phyloP scores from a whole-genome alignment of 2,888 invertebrate species.

The Lasioglossum leucozonium region DNA sequence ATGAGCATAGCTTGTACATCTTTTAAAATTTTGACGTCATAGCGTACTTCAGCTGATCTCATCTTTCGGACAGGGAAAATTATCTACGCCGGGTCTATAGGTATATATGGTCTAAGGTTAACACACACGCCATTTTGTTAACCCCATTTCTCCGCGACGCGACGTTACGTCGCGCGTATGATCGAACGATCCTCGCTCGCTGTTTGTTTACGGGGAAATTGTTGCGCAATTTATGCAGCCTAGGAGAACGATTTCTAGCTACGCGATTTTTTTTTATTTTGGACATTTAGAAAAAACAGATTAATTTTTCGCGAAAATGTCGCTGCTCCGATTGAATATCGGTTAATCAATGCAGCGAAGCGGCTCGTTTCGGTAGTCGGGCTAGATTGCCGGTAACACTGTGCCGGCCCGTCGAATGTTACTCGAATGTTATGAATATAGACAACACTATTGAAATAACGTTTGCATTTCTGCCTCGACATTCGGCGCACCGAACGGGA shows the following conservation, averaged over 20 bases:
- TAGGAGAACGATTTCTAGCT: too few relatives aligned
- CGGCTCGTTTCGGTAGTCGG: neutral
- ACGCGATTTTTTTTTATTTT: too few relatives aligned
- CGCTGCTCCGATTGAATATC: neutral
- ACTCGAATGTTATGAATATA: slow-evolving; percentile 25
- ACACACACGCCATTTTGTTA: neutral
- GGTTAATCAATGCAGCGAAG: neutral
- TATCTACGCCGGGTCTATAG: too few relatives aligned
- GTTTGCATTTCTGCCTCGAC: slow-evolving; percentile 40
- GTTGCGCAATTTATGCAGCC: neutral
- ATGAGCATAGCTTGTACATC: too few relatives aligned
- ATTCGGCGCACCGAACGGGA: slow-evolving; percentile 17
- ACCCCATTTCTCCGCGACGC: neutral
- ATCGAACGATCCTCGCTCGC: neutral
- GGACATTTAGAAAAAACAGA: too few relatives aligned
- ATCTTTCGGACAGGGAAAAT: too few relatives aligned
- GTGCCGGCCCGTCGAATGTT: neutral
- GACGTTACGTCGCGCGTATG: neutral
- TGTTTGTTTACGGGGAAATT: neutral
- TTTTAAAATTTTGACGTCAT: too few relatives aligned
- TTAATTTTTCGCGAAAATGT: neutral
- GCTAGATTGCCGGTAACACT: neutral
- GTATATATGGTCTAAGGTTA: too few relatives aligned
- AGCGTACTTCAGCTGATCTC: too few relatives aligned
- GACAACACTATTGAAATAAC: slow-evolving; percentile 41